These are phyloP conservation scores for Phymatocera aterrima DNA, from an alignment of 2,888 invertebrate genomes.

Conservation along the genomic window DNA sequence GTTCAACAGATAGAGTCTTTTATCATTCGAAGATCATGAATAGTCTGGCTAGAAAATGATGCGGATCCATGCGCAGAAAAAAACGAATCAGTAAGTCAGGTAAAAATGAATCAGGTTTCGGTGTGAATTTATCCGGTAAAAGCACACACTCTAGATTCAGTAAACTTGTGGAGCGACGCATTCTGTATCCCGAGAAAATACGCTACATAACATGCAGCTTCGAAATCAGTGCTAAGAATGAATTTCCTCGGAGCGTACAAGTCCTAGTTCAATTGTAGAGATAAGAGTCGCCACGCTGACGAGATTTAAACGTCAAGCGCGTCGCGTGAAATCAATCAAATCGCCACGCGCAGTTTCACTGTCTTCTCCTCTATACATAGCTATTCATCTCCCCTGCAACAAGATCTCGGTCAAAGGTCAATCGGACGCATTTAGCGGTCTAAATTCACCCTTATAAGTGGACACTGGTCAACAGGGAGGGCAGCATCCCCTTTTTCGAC, in stretches of 20 bases:
- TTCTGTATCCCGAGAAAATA: not conserved
- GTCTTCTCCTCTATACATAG: not conserved
- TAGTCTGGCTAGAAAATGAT: too few relatives aligned
- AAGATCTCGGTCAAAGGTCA: slow-evolving; percentile 59
- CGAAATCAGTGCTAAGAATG: not conserved
- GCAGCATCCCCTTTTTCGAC: slow-evolving; percentile 51
- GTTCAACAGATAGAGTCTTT: too few relatives aligned
- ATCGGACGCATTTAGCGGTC: slow-evolving; percentile 67
- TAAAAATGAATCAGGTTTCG: too few relatives aligned
- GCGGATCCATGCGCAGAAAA: too few relatives aligned
- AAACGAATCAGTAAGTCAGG: not conserved
- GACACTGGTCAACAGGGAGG: slow-evolving; percentile 64
- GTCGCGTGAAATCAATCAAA: slow-evolving; percentile 21
- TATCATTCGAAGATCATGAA: too few relatives aligned
- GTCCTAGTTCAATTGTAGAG: slow-evolving; percentile 1
- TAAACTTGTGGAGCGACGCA: not conserved
- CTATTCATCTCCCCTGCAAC: slow-evolving; percentile 23
- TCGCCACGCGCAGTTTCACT: not conserved
- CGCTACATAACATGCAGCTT: not conserved
- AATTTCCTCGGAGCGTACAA: not conserved
- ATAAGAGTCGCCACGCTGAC: slow-evolving; percentile 6
- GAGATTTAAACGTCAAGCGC: slow-evolving; percentile 17
- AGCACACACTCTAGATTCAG: not conserved
- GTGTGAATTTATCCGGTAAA: not conserved
- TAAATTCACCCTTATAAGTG: slow-evolving; percentile 58